phyloP scores from a whole-genome alignment of 1,140 invertebrate species.

The Sycobia sp. region DNA sequence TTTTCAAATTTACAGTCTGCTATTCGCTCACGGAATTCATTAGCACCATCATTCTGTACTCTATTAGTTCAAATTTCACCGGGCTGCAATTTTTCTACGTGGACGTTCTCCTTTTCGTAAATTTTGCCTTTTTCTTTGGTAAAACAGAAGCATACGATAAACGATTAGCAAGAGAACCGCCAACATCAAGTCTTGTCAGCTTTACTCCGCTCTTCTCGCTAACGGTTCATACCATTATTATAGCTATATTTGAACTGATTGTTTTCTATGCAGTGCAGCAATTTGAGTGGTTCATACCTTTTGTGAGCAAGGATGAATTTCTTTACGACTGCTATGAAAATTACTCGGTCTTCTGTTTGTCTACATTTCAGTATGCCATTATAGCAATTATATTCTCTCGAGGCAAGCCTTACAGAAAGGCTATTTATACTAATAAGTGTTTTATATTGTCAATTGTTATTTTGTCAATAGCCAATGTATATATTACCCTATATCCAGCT shows the following conservation, averaged over 20 bases:
- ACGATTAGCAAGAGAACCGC: conserved; percentile 69
- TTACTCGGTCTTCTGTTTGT: conserved; percentile 83
- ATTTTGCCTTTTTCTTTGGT: conserved; percentile 84
- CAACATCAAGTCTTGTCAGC: conserved; percentile 72
- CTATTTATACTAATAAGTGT: conserved; percentile 79
- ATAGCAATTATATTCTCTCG: conserved; percentile 89
- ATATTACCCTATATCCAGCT: conserved; percentile 73
- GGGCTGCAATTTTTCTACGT: conserved; percentile 85
- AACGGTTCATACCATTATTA: conserved; percentile 75
- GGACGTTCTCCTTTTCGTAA: conserved; percentile 79
- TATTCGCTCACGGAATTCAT: conserved; percentile 84
- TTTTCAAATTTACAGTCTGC: conserved; percentile 90
- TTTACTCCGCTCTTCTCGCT: conserved; percentile 71
- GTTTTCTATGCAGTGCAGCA: conserved; percentile 69
- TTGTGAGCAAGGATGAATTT: conserved; percentile 59
- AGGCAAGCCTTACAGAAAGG: conserved; percentile 85
- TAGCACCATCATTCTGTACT: conserved; percentile 89
- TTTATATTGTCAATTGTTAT: conserved; percentile 70
- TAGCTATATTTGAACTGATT: conserved; percentile 70
- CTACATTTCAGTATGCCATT: conserved; percentile 92
- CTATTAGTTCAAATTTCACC: conserved; percentile 78
- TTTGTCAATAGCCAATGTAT: conserved; percentile 69
- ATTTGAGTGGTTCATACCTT: conserved; percentile 76
- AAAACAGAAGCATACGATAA: conserved; percentile 72
- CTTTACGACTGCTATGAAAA: conserved; percentile 75